phyloP scores from a whole-genome alignment of 1,140 invertebrate genomes.

The Drosophila sp. region DNA sequence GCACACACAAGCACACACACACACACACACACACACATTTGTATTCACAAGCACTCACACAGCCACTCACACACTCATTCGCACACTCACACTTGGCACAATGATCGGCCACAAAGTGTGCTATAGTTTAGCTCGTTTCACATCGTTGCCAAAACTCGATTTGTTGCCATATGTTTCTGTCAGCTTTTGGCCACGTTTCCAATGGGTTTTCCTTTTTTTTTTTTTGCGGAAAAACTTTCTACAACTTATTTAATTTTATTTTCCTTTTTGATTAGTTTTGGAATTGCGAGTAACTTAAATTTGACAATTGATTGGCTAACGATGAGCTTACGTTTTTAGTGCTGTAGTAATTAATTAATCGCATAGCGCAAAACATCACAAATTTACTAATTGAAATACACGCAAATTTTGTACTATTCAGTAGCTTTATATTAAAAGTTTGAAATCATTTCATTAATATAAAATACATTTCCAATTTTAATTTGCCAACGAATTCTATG shows the following conservation, averaged over 20 bases:
- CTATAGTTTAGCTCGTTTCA: constrained; percentile 45
- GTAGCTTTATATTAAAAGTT: no score
- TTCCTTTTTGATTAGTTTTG: constrained; percentile 28
- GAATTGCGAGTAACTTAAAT: not conserved
- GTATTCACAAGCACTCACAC: constrained; percentile 1
- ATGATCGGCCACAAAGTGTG: constrained; percentile 69
- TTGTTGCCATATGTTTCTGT: constrained; percentile 49
- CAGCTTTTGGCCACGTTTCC: not conserved
- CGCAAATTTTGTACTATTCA: no score
- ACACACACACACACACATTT: constrained; percentile 2
- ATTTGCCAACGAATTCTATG: no score
- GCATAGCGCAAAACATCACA: no score
- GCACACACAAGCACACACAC: constrained; percentile 35
- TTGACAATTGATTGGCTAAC: no score
- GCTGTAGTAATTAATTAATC: no score
- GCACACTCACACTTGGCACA: constrained; percentile 24
- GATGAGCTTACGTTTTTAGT: no score
- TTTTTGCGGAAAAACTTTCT: not conserved
- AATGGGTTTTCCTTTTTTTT: not conserved
- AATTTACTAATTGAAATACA: no score
- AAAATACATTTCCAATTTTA: no score
- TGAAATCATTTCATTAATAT: no score
- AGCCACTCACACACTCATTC: not conserved
- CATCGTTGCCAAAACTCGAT: constrained; percentile 54
- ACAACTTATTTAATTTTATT: constrained; percentile 28